Evolutionary conservation across 2,797 vertebrate genomes (phyloP).

Genomic region (Malacoraja senta): DNA sequence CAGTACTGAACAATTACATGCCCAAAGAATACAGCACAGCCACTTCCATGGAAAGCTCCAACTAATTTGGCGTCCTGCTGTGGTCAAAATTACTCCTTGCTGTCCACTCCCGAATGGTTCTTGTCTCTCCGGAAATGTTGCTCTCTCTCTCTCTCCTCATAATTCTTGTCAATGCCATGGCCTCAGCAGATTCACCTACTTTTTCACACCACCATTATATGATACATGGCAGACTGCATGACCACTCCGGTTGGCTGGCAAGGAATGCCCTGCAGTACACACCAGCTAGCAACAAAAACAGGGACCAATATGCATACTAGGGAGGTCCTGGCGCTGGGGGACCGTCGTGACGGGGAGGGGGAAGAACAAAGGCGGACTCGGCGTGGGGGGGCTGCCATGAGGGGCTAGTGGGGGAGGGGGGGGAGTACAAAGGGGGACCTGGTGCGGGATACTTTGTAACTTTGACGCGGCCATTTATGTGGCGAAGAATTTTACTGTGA

Average conservation of each 20-base stretch:
- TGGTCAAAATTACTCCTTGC: neutral
- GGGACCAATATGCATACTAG: neutral
- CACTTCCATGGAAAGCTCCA: neutral
- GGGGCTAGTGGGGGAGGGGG: too few species aligned
- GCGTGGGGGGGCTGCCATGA: too few species aligned
- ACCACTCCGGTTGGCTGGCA: neutral
- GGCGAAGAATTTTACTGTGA: too few species aligned
- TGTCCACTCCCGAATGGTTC: neutral
- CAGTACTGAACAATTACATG: neutral
- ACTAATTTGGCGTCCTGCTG: neutral
- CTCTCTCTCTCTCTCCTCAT: neutral
- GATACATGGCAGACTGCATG: neutral
- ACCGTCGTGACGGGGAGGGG: too few species aligned
- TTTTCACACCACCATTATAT: neutral
- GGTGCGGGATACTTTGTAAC: too few species aligned
- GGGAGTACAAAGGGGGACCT: too few species aligned
- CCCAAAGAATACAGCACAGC: neutral
- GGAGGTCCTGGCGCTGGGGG: too few species aligned
- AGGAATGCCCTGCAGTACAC: neutral
- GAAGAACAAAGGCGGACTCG: too few species aligned
- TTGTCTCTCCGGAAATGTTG: neutral
- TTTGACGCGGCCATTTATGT: too few species aligned
- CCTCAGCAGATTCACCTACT: neutral
- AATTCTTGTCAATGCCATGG: neutral
- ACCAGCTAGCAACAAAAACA: neutral